A percentile compares a stretch with the other conserved stretches of the same genome.
phyloP scores from a whole-genome alignment of 2,888 invertebrate genomes.

The Epinotia ramella region DNA sequence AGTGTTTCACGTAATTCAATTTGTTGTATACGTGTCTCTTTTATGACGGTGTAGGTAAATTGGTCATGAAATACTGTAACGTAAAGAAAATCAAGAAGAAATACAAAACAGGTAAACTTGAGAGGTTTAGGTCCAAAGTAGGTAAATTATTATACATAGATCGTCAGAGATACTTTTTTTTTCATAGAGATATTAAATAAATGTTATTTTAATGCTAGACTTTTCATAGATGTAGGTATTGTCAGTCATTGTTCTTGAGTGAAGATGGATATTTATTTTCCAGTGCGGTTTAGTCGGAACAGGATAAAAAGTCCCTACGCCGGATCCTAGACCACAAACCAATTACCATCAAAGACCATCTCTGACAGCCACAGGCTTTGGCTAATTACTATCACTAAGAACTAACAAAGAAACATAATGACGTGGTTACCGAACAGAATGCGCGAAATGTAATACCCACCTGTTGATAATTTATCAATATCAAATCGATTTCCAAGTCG shows the following conservation, averaged over 20 bases:
- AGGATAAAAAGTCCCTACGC: neutral
- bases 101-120: too few species aligned
- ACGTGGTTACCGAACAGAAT: constrained; percentile 24
- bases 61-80: too few species aligned
- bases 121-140: too few species aligned
- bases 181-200: too few species aligned
- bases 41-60: neutral
- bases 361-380: constrained; percentile 26
- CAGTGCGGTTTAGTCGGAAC: neutral
- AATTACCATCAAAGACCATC: constrained; percentile 26
- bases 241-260: too few species aligned
- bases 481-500: constrained; percentile 35
- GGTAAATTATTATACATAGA: too few species aligned
- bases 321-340: constrained; percentile 17
- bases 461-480: constrained; percentile 45
- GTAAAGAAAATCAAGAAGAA: too few species aligned
- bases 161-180: too few species aligned
- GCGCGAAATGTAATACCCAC: constrained; percentile 37
- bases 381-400: constrained; percentile 33
- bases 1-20: neutral
- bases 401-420: constrained; percentile 39
- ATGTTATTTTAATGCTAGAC: neutral
- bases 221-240: too few species aligned
- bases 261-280: neutral
- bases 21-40: neutral